Evolutionary conservation across 2,797 vertebrate species (phyloP), one percentile per base, ranked within the genome.

Genomic region (Coilia nasus): DNA sequence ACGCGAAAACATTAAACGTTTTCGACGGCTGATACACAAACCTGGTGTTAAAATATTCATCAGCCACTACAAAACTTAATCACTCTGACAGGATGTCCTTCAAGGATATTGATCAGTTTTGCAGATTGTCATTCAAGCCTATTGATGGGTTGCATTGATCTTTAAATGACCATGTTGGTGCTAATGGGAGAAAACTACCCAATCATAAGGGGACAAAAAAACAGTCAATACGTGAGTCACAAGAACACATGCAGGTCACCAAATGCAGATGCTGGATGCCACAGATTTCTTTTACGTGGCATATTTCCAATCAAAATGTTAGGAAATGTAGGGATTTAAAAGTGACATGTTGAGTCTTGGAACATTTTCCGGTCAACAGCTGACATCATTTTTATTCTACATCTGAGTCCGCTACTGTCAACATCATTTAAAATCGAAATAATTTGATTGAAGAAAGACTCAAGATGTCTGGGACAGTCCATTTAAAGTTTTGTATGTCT

Each of bases 71-170:
- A 28, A 60, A 67, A 54, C 50, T 54, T 35, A 3, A 31, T 35
- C 28, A 75, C 28, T 75, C 6, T 75, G 31, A 75, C 67, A 75
- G 67, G 28, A 35, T 41, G 64, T 25, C 12, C 14, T 71, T 71
- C 67, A 75, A 75, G 67, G 12, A 31, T 75, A 75, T 75, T 75
- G 67, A 75, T 75, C 67, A 35, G 64, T 75, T 35, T 75, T 6
- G 28, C 31, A 41, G 28, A 75, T 75, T 35, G 67, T 17, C 67
- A 75, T 75, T 75, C 67, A 75, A 35, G 28, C 11, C 28, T 75
- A 75, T 75, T 75, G 67, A 75, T 75, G 17, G 6, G 62, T 41
- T 5, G 67, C 5, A 75, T 75, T 41, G 31, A 75, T 35, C 67
- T 41, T 23, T 41, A 75, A 75, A 75, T 75, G 67, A 75, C 67